Conservation (phyloP, 35 echinoderm and acorn worm genomes). For the Heliocidaris erythrogramma region DNA sequence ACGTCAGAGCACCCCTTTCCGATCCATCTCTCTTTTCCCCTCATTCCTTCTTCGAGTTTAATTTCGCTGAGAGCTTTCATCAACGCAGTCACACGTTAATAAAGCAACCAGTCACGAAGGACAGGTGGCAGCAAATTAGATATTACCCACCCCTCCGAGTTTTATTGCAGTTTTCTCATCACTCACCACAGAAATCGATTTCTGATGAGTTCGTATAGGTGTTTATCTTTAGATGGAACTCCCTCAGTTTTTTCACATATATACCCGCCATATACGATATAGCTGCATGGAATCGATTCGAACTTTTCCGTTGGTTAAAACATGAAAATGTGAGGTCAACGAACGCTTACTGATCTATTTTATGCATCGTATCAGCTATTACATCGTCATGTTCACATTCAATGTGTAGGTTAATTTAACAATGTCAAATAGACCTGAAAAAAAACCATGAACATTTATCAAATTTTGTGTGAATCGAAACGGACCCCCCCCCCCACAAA, state of each 20-base stretch:
- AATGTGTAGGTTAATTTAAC: background rate
- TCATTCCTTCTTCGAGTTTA: background rate
- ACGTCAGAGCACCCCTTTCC: background rate
- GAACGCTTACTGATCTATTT: background rate
- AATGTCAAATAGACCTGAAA: background rate
- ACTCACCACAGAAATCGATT: background rate
- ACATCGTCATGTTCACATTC: background rate
- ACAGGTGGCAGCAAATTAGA: constrained; percentile 15
- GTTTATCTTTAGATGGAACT: background rate
- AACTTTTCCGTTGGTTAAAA: background rate
- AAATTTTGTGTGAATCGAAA: no score
- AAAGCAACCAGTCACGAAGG: background rate
- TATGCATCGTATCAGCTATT: background rate
- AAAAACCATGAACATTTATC: no score
- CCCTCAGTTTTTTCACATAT: background rate
- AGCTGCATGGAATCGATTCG: background rate
- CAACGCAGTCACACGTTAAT: background rate
- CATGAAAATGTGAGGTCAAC: background rate
- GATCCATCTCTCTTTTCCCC: background rate
- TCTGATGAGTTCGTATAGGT: background rate
- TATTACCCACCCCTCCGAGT: constrained; percentile 14
- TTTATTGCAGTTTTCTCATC: constrained; percentile 12
- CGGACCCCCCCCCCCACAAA: no score
- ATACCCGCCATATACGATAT: background rate
- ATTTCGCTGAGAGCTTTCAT: constrained; percentile 16